Evolutionary conservation across 2,888 invertebrate genomes (phyloP).

Genomic region (Resseliella maxima): DNA sequence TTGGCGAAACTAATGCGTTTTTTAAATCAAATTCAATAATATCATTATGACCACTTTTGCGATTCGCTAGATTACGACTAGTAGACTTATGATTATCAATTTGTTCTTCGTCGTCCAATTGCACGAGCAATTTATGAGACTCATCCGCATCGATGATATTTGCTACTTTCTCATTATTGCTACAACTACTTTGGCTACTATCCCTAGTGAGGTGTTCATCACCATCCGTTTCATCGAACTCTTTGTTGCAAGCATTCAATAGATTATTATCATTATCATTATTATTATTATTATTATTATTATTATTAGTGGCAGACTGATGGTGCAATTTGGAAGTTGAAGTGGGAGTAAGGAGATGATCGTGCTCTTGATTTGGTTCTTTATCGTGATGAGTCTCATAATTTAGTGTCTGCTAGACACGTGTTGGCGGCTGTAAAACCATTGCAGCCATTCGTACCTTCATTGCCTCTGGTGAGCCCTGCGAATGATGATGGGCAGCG

Average conservation of each 20-base stretch:
- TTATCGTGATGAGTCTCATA: conserved; percentile 59
- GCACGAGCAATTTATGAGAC: conserved; percentile 32
- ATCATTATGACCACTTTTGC: conserved; percentile 57
- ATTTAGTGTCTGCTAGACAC: conserved; percentile 73
- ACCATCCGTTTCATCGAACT: conserved; percentile 54
- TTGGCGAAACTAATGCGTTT: neutral
- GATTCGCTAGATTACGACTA: conserved; percentile 37
- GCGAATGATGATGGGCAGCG: conserved; percentile 61
- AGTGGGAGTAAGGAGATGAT: conserved; percentile 43
- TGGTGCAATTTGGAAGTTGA: conserved; percentile 47
- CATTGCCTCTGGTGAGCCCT: conserved; percentile 79
- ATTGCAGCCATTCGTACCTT: conserved; percentile 91
- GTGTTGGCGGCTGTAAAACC: conserved; percentile 89
- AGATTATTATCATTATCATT: conserved; percentile 54
- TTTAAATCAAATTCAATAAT: conserved; percentile 59
- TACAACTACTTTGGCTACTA: conserved; percentile 58
- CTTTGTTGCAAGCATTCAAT: conserved; percentile 57
- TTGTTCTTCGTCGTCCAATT: conserved; percentile 16
- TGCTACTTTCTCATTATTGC: conserved; percentile 57
- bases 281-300: conserved; percentile 54
- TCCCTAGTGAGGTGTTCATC: conserved; percentile 58
- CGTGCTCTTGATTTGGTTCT: conserved; percentile 45
- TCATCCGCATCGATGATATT: conserved; percentile 54
- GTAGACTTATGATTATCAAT: conserved; percentile 19
- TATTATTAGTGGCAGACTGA: conserved; percentile 13